phyloP scores from a whole-genome alignment of 2,888 invertebrate species.

The Himalopsyche japonica region DNA sequence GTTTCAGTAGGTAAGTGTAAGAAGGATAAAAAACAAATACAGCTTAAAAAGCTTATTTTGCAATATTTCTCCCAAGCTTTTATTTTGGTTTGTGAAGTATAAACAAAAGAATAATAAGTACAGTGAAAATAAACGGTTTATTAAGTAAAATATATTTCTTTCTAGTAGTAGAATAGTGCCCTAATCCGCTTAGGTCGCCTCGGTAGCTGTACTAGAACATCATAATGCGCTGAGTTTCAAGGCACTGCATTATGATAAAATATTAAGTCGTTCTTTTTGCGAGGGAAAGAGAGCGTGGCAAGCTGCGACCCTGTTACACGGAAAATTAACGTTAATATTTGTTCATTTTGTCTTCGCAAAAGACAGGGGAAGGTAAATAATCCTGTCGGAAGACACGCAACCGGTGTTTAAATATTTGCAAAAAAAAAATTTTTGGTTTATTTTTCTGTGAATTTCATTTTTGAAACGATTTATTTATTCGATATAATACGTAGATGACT shows the following conservation, averaged over 20 bases:
- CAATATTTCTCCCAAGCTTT: not conserved
- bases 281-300: not conserved
- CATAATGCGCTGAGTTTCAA: not conserved
- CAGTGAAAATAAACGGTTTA: not conserved
- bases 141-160: not conserved
- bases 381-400: not conserved
- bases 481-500: not conserved
- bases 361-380: not conserved
- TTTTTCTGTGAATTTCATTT: not conserved
- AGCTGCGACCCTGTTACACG: not conserved
- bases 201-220: not conserved
- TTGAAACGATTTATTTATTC: not conserved
- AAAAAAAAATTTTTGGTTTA: not conserved
- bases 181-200: not conserved
- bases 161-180: not conserved
- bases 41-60: not conserved
- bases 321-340: not conserved
- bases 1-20: too few relatives aligned
- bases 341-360: constrained; percentile 1
- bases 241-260: not conserved
- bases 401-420: not conserved
- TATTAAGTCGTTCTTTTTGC: not conserved
- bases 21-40: not conserved
- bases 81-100: not conserved
- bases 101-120: not conserved